Evolutionary conservation across 2,113 vertebrate genomes (phyloP), one percentile per base, ranked within the genome.

Genomic region (Noturus placidus): DNA sequence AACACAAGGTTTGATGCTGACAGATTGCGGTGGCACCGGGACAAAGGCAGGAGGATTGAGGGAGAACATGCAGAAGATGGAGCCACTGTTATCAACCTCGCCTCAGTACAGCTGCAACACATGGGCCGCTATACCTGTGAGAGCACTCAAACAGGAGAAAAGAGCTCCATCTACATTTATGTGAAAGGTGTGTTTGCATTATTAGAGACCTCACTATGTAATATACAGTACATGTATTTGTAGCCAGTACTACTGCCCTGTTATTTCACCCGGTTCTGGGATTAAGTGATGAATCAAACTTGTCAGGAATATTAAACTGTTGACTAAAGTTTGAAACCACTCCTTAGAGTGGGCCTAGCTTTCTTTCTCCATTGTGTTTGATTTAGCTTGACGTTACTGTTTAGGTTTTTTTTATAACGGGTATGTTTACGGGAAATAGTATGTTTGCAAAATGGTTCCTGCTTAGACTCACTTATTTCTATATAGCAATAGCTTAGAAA

Each of bases 51-150:
- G 72, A 89, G 93, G 86, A 87, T 94, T 56, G 95, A 95, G 30
- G 94, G 92, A 14, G 93, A 94, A 85, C 83, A 87, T 69, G 90
- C 92, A 69, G 91, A 93, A 56, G 92, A 78, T 4, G 92, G 91
- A 2, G 78, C 69, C 38, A 84, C 77, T 50, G 86, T 89, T 4
- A 72, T 95, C 85, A 89, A 30, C 63, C 88, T 95, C 84, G 13
- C 87, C 0, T 84, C 89, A 0, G 88, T 70, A n/a, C 93, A 93
- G 87, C 56, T 69, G 27, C 91, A 92, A 82, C 94, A 96, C 91
- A 95, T 95, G 94, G 95, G 95, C 5, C 93, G 92, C 4, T 96
- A 96, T 17, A 88, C 91, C 82, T 96, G 95, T 19, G 54, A 94
- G 87, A 95, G 94, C 91, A 93, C 92, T 85, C 82, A 35, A 85